Percentiles rank a stretch among this genome's conserved stretches.
These are phyloP conservation scores for Cerceris ruficornis DNA, from an alignment of 2,888 invertebrate species.

Conservation along the genomic window DNA sequence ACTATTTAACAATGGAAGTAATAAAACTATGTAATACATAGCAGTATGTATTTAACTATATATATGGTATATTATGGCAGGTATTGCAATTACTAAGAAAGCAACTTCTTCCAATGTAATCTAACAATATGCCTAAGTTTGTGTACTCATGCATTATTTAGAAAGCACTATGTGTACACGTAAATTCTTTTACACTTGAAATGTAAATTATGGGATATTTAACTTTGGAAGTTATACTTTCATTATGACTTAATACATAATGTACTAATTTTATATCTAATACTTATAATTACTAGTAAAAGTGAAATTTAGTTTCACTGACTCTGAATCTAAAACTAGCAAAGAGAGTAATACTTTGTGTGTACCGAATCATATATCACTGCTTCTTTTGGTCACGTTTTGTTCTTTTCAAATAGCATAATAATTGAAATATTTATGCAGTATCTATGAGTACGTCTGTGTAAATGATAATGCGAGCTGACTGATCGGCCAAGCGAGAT, in stretches of 20 bases:
- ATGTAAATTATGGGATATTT: constrained; percentile 30
- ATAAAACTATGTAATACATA: constrained; percentile 30
- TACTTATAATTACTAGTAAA: constrained; percentile 20
- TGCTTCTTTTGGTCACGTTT: constrained; percentile 15
- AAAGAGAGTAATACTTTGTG: constrained; percentile 39
- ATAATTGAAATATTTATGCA: constrained; percentile 2
- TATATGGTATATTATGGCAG: constrained; percentile 15
- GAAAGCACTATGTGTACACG: constrained; percentile 15
- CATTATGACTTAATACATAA: constrained; percentile 1
- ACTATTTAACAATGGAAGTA: constrained; percentile 19
- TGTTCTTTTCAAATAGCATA: background rate
- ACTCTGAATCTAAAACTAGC: constrained; percentile 6
- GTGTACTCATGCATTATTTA: constrained; percentile 13
- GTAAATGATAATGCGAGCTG: too few relatives aligned
- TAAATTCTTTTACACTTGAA: constrained; percentile 12
- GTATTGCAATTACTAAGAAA: constrained; percentile 11
- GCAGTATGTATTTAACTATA: background rate
- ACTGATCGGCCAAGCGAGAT: too few relatives aligned
- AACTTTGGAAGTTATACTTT: constrained; percentile 11
- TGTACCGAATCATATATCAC: constrained; percentile 18
- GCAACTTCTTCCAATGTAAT: constrained; percentile 14
- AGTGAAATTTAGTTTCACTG: constrained; percentile 13
- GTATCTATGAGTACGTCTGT: too few relatives aligned
- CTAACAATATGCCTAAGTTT: constrained; percentile 7
- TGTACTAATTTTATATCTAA: background rate